A percentile compares a stretch with the other conserved stretches of the same genome.
Evolutionary conservation across 2,797 vertebrate genomes (phyloP).

Genomic region (Fistularia tabacaria): DNA sequence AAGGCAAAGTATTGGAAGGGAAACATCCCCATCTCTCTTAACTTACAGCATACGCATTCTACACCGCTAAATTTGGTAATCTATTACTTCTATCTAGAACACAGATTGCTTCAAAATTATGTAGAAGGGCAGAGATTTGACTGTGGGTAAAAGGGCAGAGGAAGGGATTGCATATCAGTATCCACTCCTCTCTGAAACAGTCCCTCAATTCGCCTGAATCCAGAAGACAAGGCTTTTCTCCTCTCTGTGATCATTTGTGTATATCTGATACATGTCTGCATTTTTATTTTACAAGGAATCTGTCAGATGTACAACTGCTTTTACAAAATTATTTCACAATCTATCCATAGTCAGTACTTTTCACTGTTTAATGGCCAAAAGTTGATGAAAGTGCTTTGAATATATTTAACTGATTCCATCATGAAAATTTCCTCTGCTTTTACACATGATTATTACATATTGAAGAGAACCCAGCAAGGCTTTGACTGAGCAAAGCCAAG

Average conservation of each 20-base stretch:
- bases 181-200: slow-evolving; percentile 28
- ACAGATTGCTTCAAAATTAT: slow-evolving; percentile 42
- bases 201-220: slow-evolving; percentile 24
- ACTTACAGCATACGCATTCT: slow-evolving; percentile 46
- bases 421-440: no score
- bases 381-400: no score
- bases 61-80: slow-evolving; percentile 48
- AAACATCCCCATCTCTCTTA: slow-evolving; percentile 22
- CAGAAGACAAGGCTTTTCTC: slow-evolving; percentile 35
- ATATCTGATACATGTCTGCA: slow-evolving; percentile 11
- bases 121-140: slow-evolving; percentile 37
- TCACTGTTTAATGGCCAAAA: no score
- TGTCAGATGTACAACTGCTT: background rate
- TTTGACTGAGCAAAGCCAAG: no score
- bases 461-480: no score
- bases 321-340: background rate
- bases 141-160: slow-evolving; percentile 2
- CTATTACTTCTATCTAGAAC: slow-evolving; percentile 48
- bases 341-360: no score
- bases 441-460: no score
- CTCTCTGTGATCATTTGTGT: slow-evolving; percentile 5
- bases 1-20: slow-evolving; percentile 25
- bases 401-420: no score
- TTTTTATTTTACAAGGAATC: slow-evolving; percentile 15
- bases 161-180: slow-evolving; percentile 40